Conservation (phyloP, 2,797 vertebrate species). For the Coregonus sp. region DNA sequence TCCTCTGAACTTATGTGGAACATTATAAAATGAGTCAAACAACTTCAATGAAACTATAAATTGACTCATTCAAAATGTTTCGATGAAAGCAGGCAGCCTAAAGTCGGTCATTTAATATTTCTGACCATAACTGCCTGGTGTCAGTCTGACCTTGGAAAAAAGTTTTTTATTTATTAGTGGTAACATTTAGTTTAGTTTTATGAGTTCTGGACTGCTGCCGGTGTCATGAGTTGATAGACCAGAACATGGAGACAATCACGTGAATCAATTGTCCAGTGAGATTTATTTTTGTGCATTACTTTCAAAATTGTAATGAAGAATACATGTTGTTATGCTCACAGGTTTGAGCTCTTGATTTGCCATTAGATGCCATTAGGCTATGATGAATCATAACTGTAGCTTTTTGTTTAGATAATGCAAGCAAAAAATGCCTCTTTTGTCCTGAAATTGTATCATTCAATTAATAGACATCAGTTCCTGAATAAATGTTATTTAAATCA, state of each 20-base stretch:
- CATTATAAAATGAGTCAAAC: not conserved
- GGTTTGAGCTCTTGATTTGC: not conserved
- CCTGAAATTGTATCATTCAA: not conserved
- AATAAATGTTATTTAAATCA: not conserved
- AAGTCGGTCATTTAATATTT: not conserved
- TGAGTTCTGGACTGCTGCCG: too few relatives aligned
- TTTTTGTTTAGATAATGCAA: constrained; percentile 3
- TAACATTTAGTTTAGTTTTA: not conserved
- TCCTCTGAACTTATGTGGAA: too few relatives aligned
- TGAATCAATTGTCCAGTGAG: not conserved
- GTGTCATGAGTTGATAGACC: not conserved
- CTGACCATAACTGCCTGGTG: not conserved
- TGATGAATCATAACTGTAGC: not conserved
- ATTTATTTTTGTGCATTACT: not conserved
- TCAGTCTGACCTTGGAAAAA: not conserved
- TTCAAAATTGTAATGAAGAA: not conserved
- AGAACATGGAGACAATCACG: not conserved
- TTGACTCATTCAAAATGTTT: not conserved
- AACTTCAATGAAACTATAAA: not conserved
- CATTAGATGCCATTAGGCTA: not conserved
- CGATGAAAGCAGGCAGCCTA: not conserved
- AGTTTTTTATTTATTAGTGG: not conserved
- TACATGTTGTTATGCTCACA: not conserved
- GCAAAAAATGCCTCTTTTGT: not conserved
- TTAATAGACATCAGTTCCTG: not conserved